These are phyloP conservation scores for Campylorhamphus procurvoides DNA, from an alignment of 2,113 vertebrate species.

Conservation along the genomic window DNA sequence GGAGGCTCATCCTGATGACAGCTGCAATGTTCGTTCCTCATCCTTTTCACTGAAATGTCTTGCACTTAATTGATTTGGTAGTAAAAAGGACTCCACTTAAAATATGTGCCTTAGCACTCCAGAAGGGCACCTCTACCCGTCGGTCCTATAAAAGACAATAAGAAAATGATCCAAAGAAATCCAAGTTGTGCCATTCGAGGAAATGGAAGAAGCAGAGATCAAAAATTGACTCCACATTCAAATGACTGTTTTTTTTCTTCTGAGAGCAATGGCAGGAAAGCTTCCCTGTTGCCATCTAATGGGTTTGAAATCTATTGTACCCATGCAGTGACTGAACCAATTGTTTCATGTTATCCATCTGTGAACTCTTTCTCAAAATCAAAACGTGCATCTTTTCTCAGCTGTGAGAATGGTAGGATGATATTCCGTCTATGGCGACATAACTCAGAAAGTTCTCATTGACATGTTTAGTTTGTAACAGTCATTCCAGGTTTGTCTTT, in stretches of 20 bases:
- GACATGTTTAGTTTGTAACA: slow-evolving; percentile 40
- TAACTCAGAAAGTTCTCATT: neutral
- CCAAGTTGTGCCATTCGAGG: neutral
- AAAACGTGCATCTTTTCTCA: neutral
- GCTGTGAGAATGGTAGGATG: neutral
- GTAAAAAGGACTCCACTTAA: neutral
- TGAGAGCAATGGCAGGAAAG: neutral
- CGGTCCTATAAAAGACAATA: neutral
- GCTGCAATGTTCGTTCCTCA: neutral
- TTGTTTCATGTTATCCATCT: neutral
- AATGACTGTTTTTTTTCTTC: neutral
- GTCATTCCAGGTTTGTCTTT: slow-evolving; percentile 43
- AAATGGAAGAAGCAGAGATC: neutral
- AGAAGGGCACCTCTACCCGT: neutral
- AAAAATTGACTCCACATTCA: neutral
- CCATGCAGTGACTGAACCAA: neutral
- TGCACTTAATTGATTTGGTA: neutral
- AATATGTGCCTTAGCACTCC: neutral
- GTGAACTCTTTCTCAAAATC: neutral
- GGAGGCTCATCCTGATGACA: neutral
- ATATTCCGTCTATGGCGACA: neutral
- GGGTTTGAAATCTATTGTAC: neutral
- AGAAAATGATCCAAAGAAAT: neutral
- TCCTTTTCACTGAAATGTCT: neutral
- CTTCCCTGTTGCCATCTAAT: neutral